phyloP scores from a whole-genome alignment of 2,113 vertebrate species.

The Tragelaphus buxtoni region DNA sequence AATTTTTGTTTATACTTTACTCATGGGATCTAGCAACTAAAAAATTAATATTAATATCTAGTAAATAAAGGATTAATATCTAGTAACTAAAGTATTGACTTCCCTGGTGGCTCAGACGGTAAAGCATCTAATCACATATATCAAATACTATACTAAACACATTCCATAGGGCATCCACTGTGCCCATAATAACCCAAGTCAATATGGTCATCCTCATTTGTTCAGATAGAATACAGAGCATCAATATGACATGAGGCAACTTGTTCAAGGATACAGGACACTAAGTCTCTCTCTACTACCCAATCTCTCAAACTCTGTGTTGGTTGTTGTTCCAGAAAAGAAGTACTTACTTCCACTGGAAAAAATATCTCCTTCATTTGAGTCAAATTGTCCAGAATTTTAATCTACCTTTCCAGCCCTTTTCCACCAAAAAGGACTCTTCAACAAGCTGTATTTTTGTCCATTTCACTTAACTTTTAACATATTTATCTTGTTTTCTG shows the following conservation, averaged over 20 bases:
- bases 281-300: background rate
- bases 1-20: background rate
- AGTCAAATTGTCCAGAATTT: background rate
- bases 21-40: background rate
- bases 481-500: background rate
- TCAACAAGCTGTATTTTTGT: background rate
- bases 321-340: background rate
- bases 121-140: background rate
- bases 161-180: background rate
- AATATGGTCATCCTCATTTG: background rate
- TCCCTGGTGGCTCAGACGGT: no score
- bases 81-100: background rate
- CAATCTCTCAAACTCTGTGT: background rate
- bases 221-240: background rate
- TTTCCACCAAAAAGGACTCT: background rate
- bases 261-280: background rate
- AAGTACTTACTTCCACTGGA: background rate
- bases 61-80: background rate
- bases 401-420: background rate
- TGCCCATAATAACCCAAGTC: background rate
- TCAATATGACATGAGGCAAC: background rate
- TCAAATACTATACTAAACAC: background rate
- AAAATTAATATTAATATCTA: background rate
- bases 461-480: background rate
- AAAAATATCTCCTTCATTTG: background rate